Evolutionary conservation across 2,888 invertebrate genomes (phyloP).

Genomic region (Trichacis sp.): DNA sequence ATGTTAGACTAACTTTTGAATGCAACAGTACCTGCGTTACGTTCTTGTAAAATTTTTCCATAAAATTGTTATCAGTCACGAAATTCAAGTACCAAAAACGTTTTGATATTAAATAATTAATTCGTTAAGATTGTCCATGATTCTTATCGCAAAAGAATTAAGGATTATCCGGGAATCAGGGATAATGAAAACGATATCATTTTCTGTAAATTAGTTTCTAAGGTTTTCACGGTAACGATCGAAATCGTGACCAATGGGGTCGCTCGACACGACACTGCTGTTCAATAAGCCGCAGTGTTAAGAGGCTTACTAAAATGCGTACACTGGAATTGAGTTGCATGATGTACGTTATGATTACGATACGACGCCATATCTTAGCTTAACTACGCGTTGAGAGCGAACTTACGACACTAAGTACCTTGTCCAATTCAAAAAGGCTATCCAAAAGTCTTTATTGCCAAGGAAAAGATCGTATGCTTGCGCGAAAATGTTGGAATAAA

Average conservation of each 20-base stretch:
- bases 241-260: slow-evolving; percentile 41
- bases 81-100: no score
- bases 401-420: slow-evolving; percentile 47
- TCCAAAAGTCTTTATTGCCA: not conserved
- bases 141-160: slow-evolving; percentile 6
- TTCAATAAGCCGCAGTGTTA: slow-evolving; percentile 51
- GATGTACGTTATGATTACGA: slow-evolving; percentile 43
- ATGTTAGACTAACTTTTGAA: no score
- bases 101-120: no score
- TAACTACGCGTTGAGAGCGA: slow-evolving; percentile 42
- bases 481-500: no score
- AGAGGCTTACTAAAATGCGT: slow-evolving; percentile 54
- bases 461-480: no score
- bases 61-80: no score
- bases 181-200: slow-evolving; percentile 29
- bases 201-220: slow-evolving; percentile 57
- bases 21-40: no score
- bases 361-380: slow-evolving; percentile 46
- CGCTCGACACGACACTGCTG: slow-evolving; percentile 28
- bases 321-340: slow-evolving; percentile 38
- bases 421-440: slow-evolving; percentile 12
- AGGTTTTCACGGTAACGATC: slow-evolving; percentile 46
- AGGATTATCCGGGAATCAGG: slow-evolving; percentile 33
- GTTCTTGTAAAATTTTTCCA: no score
- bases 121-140: no score